Evolutionary conservation across 92 coral and sea anemone genomes (phyloP).

Genomic region (Zoanthus gigantus): DNA sequence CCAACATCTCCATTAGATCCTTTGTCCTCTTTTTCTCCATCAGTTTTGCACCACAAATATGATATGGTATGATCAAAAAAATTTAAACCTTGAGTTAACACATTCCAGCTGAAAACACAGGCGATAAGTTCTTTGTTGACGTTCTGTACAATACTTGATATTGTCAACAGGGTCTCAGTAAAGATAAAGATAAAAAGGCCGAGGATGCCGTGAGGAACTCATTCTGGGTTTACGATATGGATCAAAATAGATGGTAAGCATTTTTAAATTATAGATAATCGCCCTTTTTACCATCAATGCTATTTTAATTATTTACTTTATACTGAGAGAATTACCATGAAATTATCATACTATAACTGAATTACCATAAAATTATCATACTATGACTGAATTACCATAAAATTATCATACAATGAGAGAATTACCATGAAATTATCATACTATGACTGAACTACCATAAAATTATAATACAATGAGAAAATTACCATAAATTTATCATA

Average conservation of each 20-base stretch:
- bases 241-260: conserved; percentile 81
- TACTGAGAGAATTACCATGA: too few species aligned
- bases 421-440: background rate
- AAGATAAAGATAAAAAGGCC: conserved; percentile 86
- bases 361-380: too few species aligned
- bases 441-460: too few species aligned
- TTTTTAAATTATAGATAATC: background rate
- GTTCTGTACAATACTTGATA: background rate
- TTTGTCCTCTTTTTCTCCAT: too few species aligned
- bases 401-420: too few species aligned
- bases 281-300: background rate
- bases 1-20: too few species aligned
- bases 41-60: too few species aligned
- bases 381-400: too few species aligned
- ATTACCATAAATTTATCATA: too few species aligned
- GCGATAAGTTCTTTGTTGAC: background rate
- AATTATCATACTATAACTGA: background rate
- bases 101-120: background rate
- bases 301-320: background rate
- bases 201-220: conserved; percentile 94
- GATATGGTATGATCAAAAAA: too few species aligned
- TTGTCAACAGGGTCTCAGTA: conserved; percentile 83
- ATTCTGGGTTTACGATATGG: conserved; percentile 94
- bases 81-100: too few species aligned
- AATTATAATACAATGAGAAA: too few species aligned